phyloP scores from a whole-genome alignment of 2,888 invertebrate species.

The Congeria kusceri region DNA sequence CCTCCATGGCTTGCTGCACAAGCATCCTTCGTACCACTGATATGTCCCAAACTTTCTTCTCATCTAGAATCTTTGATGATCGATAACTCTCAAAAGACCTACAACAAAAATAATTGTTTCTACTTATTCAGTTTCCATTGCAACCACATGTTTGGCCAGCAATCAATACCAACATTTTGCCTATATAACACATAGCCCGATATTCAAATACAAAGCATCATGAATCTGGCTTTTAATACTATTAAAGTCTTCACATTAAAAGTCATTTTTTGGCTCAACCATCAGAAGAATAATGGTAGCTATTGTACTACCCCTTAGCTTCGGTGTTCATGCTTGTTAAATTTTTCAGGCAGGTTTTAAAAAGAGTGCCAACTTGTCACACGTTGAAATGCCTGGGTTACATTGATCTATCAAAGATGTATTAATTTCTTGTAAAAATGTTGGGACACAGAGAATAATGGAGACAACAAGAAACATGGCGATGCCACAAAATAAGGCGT shows the following conservation, averaged over 20 bases:
- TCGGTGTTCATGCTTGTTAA: not conserved
- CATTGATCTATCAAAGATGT: not conserved
- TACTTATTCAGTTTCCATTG: not conserved
- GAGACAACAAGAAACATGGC: no score
- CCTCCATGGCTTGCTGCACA: constrained; percentile 23
- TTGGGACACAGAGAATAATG: not conserved
- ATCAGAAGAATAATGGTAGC: not conserved
- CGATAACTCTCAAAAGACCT: not conserved
- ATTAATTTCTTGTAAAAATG: no score
- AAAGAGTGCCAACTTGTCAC: no score
- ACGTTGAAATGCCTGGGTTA: not conserved
- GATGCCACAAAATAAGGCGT: no score
- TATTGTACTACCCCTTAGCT: not conserved
- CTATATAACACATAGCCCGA: not conserved
- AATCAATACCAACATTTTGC: not conserved
- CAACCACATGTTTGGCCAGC: not conserved
- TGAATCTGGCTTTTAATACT: not conserved
- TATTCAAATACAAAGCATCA: not conserved
- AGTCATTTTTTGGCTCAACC: not conserved
- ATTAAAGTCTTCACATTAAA: not conserved
- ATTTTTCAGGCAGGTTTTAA: not conserved
- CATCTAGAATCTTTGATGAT: no score
- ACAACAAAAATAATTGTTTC: not conserved
- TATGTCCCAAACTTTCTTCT: no score
- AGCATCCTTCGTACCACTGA: no score